Evolutionary conservation across 2,888 invertebrate genomes (phyloP).

Genomic region (Arctia plantaginis): DNA sequence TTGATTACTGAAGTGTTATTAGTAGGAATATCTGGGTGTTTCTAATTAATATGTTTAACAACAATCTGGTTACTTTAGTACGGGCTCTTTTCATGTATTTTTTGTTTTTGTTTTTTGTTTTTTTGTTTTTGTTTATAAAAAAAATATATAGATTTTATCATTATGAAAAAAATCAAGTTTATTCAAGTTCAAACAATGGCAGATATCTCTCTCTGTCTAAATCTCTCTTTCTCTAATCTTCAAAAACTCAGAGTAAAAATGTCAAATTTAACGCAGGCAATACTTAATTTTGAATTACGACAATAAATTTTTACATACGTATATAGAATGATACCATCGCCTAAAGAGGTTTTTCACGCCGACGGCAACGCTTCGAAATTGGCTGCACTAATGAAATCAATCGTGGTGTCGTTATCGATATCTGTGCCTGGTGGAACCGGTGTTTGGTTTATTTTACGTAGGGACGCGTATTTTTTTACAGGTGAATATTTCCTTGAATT

Average conservation of each 20-base stretch:
- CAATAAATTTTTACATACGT: neutral
- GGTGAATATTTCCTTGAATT: neutral
- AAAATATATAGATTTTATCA: neutral
- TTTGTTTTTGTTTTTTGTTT: too few species aligned
- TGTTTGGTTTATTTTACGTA: neutral
- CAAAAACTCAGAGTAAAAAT: neutral
- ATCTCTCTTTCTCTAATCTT: neutral
- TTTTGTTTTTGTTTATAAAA: too few species aligned
- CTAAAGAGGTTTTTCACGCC: neutral
- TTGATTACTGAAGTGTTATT: too few species aligned
- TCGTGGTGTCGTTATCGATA: neutral
- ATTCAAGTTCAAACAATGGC: neutral
- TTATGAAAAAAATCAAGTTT: too few species aligned
- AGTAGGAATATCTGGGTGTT: too few species aligned
- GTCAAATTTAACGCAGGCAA: neutral
- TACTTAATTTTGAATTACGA: neutral
- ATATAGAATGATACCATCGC: neutral
- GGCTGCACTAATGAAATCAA: slow-evolving; percentile 17
- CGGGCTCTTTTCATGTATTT: too few species aligned
- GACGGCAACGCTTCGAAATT: slow-evolving; percentile 8
- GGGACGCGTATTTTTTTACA: neutral
- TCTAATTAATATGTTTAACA: too few species aligned
- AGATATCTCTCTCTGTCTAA: too few species aligned
- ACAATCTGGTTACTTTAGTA: too few species aligned
- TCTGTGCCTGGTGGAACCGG: neutral